These are phyloP conservation scores for Entomyzon cyanotis DNA, from an alignment of 2,113 vertebrate genomes.

Conservation along the genomic window DNA sequence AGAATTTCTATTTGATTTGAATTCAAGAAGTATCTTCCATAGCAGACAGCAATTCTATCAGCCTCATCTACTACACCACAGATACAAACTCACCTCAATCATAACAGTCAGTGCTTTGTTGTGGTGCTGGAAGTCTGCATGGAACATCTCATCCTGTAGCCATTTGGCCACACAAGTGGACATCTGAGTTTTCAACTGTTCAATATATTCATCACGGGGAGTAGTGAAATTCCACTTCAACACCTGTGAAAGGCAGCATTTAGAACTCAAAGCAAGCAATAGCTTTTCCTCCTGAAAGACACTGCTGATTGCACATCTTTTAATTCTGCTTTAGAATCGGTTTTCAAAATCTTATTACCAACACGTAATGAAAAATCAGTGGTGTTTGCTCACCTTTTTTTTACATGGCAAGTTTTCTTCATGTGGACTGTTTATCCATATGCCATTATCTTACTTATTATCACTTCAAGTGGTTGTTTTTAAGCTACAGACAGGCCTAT, in stretches of 20 bases:
- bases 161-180: constrained; percentile 90
- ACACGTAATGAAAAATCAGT: neutral
- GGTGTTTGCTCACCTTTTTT: neutral
- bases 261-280: neutral
- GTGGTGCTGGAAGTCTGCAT: constrained; percentile 95
- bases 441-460: neutral
- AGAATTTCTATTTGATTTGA: neutral
- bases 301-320: neutral
- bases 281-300: neutral
- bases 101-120: constrained; percentile 92
- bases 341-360: neutral
- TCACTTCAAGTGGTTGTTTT: neutral
- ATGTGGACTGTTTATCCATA: neutral
- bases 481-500: neutral
- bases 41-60: neutral
- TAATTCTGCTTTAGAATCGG: neutral
- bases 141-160: constrained; percentile 96
- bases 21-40: neutral
- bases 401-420: neutral
- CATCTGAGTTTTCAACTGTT: constrained; percentile 97
- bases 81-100: constrained; percentile 85
- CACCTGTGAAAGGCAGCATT: constrained; percentile 76
- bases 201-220: constrained; percentile 94
- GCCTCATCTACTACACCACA: neutral
- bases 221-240: constrained; percentile 98